phyloP scores from a whole-genome alignment of 2,113 vertebrate genomes.

The Odocoileus hemionus region DNA sequence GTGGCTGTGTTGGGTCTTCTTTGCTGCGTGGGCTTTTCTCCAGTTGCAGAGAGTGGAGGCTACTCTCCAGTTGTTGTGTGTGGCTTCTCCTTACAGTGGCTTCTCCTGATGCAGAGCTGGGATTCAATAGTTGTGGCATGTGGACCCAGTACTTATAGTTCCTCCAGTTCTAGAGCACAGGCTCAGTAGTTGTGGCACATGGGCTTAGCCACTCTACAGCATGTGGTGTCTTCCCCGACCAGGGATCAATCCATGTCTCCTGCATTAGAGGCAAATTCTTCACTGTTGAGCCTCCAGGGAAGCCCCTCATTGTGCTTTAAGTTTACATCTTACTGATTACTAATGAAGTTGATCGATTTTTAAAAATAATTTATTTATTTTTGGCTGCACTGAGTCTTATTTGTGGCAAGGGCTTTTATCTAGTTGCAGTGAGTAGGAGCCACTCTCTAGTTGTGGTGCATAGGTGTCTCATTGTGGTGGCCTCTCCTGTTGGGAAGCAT shows the following conservation, averaged over 20 bases:
- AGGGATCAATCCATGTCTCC: neutral
- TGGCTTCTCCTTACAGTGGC: neutral
- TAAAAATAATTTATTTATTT: neutral
- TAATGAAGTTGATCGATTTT: neutral
- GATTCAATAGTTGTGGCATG: neutral
- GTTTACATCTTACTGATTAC: neutral
- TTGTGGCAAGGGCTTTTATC: neutral
- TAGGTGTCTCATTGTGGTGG: neutral
- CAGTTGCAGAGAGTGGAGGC: neutral
- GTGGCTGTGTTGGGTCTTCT: neutral
- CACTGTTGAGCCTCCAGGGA: neutral
- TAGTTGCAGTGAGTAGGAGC: neutral
- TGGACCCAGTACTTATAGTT: neutral
- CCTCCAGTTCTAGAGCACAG: neutral
- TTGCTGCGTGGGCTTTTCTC: neutral
- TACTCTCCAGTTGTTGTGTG: neutral
- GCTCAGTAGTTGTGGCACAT: neutral
- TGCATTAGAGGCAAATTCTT: neutral
- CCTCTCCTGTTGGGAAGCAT: neutral
- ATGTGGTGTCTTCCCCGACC: neutral
- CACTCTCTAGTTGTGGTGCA: neutral
- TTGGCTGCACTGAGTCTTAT: neutral
- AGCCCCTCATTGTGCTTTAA: neutral
- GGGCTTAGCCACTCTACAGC: neutral
- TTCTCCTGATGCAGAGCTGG: neutral